Evolutionary conservation across 2,113 vertebrate genomes (phyloP).

Genomic region (Carassius carassius): DNA sequence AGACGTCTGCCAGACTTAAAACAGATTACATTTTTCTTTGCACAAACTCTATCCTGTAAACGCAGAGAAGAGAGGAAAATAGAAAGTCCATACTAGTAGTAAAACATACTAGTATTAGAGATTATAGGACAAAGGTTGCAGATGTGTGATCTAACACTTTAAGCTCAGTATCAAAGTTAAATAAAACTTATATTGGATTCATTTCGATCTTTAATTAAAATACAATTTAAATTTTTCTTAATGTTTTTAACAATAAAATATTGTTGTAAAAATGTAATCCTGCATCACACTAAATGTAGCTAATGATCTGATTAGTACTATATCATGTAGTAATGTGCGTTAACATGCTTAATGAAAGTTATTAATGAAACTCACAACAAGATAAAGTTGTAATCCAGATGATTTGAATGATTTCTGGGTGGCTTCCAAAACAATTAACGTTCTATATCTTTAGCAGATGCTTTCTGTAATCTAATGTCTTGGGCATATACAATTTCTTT

Average conservation of each 20-base stretch:
- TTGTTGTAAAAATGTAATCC: no score
- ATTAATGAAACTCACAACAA: neutral
- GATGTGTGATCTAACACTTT: conserved; percentile 10
- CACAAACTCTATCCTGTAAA: conserved; percentile 42
- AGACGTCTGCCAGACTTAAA: conserved; percentile 40
- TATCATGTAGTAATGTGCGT: neutral
- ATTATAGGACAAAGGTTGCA: conserved; percentile 51
- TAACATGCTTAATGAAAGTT: neutral
- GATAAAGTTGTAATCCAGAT: neutral
- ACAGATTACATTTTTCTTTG: conserved; percentile 27
- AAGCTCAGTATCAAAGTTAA: neutral
- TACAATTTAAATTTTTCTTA: neutral
- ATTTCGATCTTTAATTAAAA: neutral
- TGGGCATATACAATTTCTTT: neutral
- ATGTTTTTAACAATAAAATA: no score
- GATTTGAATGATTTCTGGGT: conserved; percentile 5
- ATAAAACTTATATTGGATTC: neutral
- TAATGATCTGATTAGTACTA: neutral
- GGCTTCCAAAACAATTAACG: neutral
- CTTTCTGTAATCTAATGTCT: neutral
- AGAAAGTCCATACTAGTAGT: neutral
- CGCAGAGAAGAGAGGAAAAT: conserved; percentile 25
- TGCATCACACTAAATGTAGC: neutral
- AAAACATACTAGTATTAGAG: conserved; percentile 6
- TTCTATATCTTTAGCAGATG: neutral